Base-by-base conservation (phyloP, 2,888 invertebrate genomes). In the Aphidoletes aphidimyza region DNA sequence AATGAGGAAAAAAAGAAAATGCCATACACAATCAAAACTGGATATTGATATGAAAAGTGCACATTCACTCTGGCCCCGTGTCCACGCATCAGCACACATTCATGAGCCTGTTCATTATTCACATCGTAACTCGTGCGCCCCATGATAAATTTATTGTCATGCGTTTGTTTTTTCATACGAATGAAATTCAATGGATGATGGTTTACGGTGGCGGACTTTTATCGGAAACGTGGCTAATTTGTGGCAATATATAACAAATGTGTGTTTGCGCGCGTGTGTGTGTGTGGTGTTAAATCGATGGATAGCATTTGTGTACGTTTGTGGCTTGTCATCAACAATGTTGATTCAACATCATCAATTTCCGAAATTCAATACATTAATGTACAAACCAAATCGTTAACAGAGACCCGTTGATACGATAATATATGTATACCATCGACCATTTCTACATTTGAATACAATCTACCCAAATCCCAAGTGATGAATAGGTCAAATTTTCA, bases 401-500 rank as follows among this genome's bases (percentile, higher is more conserved):
- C 8, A 54, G n/a, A 5, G n/a, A 8, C 3, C 5, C 34, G 34
- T 69, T n/a, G 14, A 30, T 30, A 9, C 30, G 14, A 19, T 3
- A 6, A 14, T 69, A 34, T 69, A 30, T 69, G 22, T 54, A 22
- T 54, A n/a, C 42, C 6, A 14, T 42, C 14, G 8, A 42, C 14
- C 6, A 42, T 42, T 14, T 69, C 1, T 69, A 22, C 11, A 14
- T 54, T 22, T 26, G 54, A 5, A 0, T 26, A 26, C 1, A 8
- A 26, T 54, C 6, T 54, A 54, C 22, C 26, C 3, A 54, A 54
- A 22, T 54, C 1, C 54, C 54, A 54, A 22, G 69, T 69, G 30
- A 69, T 69, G 69, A 69, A 69, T 69, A 69, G 69, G 69, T 69
- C 69, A 69, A 69, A 69, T 69, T 69, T 69, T n/a, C 14, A 69